Base-by-base conservation (phyloP, 2,888 invertebrate species). In the Xestobium rufovillosum region DNA sequence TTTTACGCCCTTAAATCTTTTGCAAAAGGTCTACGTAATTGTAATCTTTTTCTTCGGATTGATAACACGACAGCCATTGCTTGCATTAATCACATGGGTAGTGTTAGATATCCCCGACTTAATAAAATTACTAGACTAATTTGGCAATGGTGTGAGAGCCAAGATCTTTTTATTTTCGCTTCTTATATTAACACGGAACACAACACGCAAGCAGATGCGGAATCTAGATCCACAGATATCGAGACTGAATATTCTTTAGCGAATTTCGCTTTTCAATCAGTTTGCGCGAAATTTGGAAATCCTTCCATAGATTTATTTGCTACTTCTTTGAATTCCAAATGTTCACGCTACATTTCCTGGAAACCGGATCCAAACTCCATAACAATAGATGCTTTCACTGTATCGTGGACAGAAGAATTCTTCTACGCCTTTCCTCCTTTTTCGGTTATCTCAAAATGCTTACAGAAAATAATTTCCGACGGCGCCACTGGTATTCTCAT, bases 161-260 rank as follows among this genome's bases (percentile, higher is more conserved):
- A 17, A 26, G 37, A 38, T 14, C 13, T 55, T 10, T 48, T 32
- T 41, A 19, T 58, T 3, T 51, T 51, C 28, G 55, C 55, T 1
- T 57, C 57, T 2, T 60, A 57, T 17, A 50, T 58, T 3, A 46
- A 50, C 11, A 54, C 55, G 2, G 30, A 43, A 25, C 49, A 56
- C n/a, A 59, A 57, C 31, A 29, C 15, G 27, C 39, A 42, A 8
- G 51, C 51, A 17, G 45, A 49, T 25, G 23, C 16, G 31, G 34
- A 51, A 36, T 26, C 50, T 44, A 23, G 50, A 40, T n/a, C n/a
- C n/a, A 6, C 17, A 12, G n/a, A n/a, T n/a, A n/a, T n/a, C n/a
- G n/a, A n/a, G n/a, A n/a, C n/a, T n/a, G n/a, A n/a, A n/a, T n/a
- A n/a, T n/a, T n/a, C n/a, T n/a, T n/a, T n/a, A n/a, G n/a, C n/a